These are phyloP conservation scores for Autographa gamma DNA, from an alignment of 2,888 invertebrate species.

Conservation along the genomic window DNA sequence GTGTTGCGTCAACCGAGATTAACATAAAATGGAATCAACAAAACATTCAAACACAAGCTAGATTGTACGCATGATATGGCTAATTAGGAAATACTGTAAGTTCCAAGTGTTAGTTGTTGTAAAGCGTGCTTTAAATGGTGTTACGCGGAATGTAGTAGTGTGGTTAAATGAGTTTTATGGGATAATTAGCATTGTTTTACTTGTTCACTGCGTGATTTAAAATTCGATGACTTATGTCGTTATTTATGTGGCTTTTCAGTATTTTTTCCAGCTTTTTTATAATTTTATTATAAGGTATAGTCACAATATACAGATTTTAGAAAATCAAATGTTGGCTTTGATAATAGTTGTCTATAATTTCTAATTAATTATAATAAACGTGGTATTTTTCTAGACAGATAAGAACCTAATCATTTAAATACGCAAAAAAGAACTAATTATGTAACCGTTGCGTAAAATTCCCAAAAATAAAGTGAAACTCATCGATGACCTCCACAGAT, in stretches of 20 bases:
- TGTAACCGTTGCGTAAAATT: conserved; percentile 2
- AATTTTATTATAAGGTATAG: too few relatives aligned
- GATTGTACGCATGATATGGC: conserved; percentile 60
- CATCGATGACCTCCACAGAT: conserved; percentile 56
- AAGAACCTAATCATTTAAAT: neutral
- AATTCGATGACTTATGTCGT: too few relatives aligned
- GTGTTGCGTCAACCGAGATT: conserved; percentile 73
- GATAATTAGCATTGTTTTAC: neutral
- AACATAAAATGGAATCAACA: conserved; percentile 75
- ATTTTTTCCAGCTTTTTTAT: too few relatives aligned
- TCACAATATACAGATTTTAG: too few relatives aligned
- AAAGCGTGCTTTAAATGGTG: conserved; percentile 23
- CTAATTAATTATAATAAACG: too few relatives aligned
- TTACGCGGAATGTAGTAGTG: conserved; percentile 23
- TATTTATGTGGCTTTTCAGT: too few relatives aligned
- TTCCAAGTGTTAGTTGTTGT: conserved; percentile 29
- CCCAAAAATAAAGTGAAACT: conserved; percentile 28
- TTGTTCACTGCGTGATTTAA: too few relatives aligned
- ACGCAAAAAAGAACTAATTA: neutral
- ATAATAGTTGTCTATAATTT: too few relatives aligned
- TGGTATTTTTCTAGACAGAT: neutral
- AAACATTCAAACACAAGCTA: conserved; percentile 70
- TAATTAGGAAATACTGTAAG: conserved; percentile 58
- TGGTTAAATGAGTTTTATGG: neutral
- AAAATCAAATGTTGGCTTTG: too few relatives aligned